Evolutionary conservation across 2,797 vertebrate species (phyloP), one percentile per base, ranked within the genome.

Genomic region (Pantherophis vulpinus): DNA sequence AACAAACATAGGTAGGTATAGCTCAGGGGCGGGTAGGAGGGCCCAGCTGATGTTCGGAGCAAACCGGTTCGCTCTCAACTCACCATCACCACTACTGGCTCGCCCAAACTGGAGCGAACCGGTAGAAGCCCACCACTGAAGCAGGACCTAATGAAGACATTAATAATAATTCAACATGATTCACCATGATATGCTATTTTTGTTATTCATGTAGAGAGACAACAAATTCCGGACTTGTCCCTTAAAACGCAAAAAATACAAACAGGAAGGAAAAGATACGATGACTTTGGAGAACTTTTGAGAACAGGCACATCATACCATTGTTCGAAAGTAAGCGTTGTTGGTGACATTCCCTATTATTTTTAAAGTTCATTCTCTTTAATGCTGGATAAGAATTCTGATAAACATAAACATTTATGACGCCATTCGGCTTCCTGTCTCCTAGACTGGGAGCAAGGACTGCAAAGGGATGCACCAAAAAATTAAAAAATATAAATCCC

Each of bases 191-290:
- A 10, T 63, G 83, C 20, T 61, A 86, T 59, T 90, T 88, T 88
- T 92, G 74, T n/a, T 14, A 58, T 51, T 93, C 93, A 91, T 60
- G 63, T 14, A 88, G 29, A 93, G 60, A 93, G 60, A 91, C 58
- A 88, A 3, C 58, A 27, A 51, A 74, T 88, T 14, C 0, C 86
- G 92, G 96, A 94, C 88, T 58, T 42, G 12, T n/a, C 59, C 56
- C 58, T 79, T 89, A 88, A 70, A 88, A 70, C 87, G 32, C 61
- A 70, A 89, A 59, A 70, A 90, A 66, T 51, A 88, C 93, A 96
- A 96, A 96, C 63, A 92, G 59, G 66, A 95, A 95, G 87, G 91
- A 93, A 93, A 88, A 94, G 32, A 61, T 93, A 91, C 93, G 94
- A 63, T 51, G 95, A 63, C 20, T 93, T 91, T 42, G 55, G 86